Evolutionary conservation across 2,113 vertebrate genomes (phyloP).

Genomic region (Otis tarda): DNA sequence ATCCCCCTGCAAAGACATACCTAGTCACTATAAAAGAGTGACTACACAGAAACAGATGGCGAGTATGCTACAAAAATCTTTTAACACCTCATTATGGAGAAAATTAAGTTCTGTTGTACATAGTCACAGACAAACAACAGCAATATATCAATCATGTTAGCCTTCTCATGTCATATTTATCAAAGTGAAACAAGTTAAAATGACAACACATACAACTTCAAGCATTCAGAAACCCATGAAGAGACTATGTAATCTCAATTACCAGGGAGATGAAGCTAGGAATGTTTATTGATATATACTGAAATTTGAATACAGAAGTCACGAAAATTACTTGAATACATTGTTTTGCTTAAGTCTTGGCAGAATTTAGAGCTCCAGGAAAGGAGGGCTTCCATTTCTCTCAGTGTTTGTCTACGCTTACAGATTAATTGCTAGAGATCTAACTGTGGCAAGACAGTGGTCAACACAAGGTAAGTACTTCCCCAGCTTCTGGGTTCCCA

Average conservation of each 20-base stretch:
- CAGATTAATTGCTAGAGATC: background rate
- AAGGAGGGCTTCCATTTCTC: background rate
- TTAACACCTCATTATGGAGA: constrained; percentile 9
- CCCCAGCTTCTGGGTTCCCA: background rate
- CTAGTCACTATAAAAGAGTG: background rate
- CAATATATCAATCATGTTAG: constrained; percentile 30
- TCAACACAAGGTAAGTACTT: background rate
- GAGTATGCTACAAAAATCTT: constrained; percentile 6
- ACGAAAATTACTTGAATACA: background rate
- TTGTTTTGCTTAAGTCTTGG: background rate
- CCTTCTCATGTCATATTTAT: background rate
- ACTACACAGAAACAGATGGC: constrained; percentile 28
- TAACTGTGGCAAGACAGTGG: background rate
- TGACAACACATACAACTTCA: background rate
- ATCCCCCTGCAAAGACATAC: background rate
- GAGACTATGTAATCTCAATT: background rate
- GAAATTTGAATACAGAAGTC: background rate
- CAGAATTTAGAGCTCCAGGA: background rate
- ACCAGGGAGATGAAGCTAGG: background rate
- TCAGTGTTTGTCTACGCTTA: background rate
- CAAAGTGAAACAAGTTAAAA: constrained; percentile 40
- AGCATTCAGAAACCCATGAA: background rate
- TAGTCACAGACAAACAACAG: constrained; percentile 1
- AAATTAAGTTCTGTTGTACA: constrained; percentile 16
- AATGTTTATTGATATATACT: background rate